Base-by-base conservation (phyloP, 1,140 invertebrate genomes). In the Drosophila setifemur region DNA sequence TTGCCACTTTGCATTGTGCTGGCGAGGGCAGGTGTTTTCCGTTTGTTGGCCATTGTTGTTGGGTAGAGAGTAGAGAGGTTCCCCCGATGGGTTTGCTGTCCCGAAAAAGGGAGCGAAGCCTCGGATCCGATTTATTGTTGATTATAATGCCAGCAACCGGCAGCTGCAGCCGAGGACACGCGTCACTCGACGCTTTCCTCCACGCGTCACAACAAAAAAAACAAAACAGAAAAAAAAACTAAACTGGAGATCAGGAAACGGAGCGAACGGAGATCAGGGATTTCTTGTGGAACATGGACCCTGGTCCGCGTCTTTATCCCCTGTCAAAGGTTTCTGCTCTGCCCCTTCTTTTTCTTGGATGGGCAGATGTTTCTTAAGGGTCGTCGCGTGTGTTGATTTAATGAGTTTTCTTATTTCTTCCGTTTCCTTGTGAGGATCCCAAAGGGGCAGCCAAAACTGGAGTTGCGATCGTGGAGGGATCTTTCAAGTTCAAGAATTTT, bases 321-420 rank as follows among this genome's bases (percentile, higher is more conserved):
- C 21, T 26, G 29, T 18, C 37, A 33, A 43, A 11, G 37, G 37
- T 69, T 42, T 14, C n/a, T n/a, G n/a, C 29, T 16, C 16, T 21
- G 39, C 12, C 2, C 26, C n/a, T 54, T 25, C 6, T 67, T 31
- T 63, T 54, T 28, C 35, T 58, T 48, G 53, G 43, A 58, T 33
- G 60, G 55, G 55, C 73, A 85, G 73, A 83, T 85, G 79, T 73
- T 73, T 73, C 28, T 31, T 23, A 50, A 76, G 72, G 72, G 53
- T 76, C 73, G 53, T 76, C 73, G 48, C 78, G 78, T 66, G 69
- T 73, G 69, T 75, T 55, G 60, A 37, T 63, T 73, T 66, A 49
- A 64, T 44, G 58, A 37, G 58, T 45, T 42, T 19, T 29, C 19
- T 2, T 33, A 7, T 4, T n/a, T 14, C 25, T 72, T 77, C 45